phyloP scores from a whole-genome alignment of 1,140 invertebrate genomes.

The Medauroidea extradentata region DNA sequence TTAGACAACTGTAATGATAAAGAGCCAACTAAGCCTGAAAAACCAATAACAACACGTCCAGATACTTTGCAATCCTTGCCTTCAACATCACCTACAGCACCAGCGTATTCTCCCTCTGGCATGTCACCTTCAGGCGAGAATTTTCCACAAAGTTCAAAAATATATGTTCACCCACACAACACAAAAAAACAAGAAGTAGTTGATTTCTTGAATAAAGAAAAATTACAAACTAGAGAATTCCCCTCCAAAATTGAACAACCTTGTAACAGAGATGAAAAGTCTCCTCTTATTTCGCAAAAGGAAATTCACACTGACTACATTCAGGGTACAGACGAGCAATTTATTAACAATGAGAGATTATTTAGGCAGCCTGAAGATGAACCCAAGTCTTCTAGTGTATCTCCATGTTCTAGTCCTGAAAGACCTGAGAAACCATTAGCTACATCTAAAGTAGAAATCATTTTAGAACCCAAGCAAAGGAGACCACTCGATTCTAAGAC shows the following conservation, averaged over 20 bases:
- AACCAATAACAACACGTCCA: not conserved
- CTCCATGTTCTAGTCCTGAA: slow-evolving; percentile 24
- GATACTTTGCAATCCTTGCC: not conserved
- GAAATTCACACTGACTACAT: too few relatives aligned
- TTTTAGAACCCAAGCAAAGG: not conserved
- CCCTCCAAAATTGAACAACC: too few relatives aligned
- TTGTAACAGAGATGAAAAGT: too few relatives aligned
- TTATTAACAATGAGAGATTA: too few relatives aligned
- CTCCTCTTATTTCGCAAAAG: not conserved
- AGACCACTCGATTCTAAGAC: not conserved
- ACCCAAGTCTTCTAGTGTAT: slow-evolving; percentile 18
- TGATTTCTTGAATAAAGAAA: too few relatives aligned
- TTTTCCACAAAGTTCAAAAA: too few relatives aligned
- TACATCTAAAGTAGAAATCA: not conserved
- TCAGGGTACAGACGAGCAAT: too few relatives aligned
- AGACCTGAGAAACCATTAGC: slow-evolving; percentile 14
- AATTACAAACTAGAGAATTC: too few relatives aligned
- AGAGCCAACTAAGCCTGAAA: slow-evolving; percentile 5
- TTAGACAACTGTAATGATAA: not conserved
- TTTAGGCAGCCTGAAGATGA: too few relatives aligned
- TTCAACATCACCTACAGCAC: not conserved
- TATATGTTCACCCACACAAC: too few relatives aligned
- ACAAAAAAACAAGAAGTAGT: too few relatives aligned
- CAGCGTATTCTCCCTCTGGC: too few relatives aligned
- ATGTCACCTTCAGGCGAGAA: not conserved